Conservation (phyloP, 2,797 vertebrate species). For the Spea hammondii region DNA sequence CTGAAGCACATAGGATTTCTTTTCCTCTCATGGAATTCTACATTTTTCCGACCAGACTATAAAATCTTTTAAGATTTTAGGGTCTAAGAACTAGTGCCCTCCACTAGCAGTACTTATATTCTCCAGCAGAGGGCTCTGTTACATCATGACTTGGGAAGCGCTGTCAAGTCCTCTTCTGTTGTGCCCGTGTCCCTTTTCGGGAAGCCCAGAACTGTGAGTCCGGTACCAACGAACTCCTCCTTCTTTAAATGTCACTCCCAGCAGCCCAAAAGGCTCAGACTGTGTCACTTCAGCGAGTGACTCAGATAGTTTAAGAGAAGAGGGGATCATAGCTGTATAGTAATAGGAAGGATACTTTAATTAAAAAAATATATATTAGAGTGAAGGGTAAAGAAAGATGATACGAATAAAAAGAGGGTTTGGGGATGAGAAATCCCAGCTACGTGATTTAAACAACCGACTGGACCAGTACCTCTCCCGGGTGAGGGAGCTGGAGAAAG, state of each 20-base stretch:
- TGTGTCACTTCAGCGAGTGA: constrained; percentile 40
- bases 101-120: neutral
- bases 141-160: neutral
- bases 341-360: constrained; percentile 27
- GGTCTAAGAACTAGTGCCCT: too few species aligned
- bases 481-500: constrained; percentile 84
- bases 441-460: constrained; percentile 86
- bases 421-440: constrained; percentile 80
- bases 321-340: constrained; percentile 27
- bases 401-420: constrained; percentile 74
- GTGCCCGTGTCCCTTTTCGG: constrained; percentile 16
- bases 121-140: constrained; percentile 33
- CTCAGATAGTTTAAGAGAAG: constrained; percentile 15
- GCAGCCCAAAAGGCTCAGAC: constrained; percentile 30
- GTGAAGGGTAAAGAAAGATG: constrained; percentile 65
- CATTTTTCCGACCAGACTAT: too few species aligned
- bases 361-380: neutral
- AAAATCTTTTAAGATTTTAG: too few species aligned
- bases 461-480: constrained; percentile 81
- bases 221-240: constrained; percentile 1
- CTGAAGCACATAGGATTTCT: too few species aligned
- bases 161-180: constrained; percentile 1
- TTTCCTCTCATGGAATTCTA: too few species aligned
- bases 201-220: constrained; percentile 5
- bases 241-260: constrained; percentile 33